Percentiles rank a stretch among this genome's conserved stretches.
Evolutionary conservation across 2,888 invertebrate genomes (phyloP).

Genomic region (Microctonus hyperodae): DNA sequence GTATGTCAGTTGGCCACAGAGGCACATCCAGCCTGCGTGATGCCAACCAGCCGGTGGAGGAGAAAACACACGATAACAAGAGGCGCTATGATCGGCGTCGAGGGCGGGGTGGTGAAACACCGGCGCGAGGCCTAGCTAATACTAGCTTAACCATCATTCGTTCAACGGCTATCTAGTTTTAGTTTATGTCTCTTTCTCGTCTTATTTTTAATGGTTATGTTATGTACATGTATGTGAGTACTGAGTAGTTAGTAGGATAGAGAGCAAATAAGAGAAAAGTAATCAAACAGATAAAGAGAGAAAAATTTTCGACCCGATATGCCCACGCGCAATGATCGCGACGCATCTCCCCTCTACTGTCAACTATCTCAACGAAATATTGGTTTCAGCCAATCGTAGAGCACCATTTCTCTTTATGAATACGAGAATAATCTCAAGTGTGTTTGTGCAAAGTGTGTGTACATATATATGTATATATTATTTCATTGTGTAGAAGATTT

Average conservation of each 20-base stretch:
- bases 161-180: background rate
- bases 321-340: slow-evolving; percentile 9
- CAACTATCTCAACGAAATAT: background rate
- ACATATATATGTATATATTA: background rate
- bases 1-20: slow-evolving; percentile 2
- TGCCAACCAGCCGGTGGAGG: slow-evolving; percentile 25
- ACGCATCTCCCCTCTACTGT: slow-evolving; percentile 10
- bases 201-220: background rate
- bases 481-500: background rate
- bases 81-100: slow-evolving; percentile 23
- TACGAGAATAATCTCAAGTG: slow-evolving; percentile 34
- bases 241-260: too few relatives aligned
- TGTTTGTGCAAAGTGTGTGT: slow-evolving; percentile 33
- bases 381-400: slow-evolving; percentile 8
- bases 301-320: background rate
- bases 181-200: background rate
- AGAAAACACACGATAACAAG: slow-evolving; percentile 8
- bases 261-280: background rate
- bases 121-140: slow-evolving; percentile 10
- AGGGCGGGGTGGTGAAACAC: slow-evolving; percentile 23
- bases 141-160: background rate
- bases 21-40: slow-evolving; percentile 6
- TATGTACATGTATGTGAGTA: background rate
- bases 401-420: background rate
- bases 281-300: background rate